A percentile compares a stretch with the other conserved stretches of the same genome.
Evolutionary conservation across 2,888 invertebrate genomes (phyloP).

Genomic region (Peribatodes rhomboidaria): DNA sequence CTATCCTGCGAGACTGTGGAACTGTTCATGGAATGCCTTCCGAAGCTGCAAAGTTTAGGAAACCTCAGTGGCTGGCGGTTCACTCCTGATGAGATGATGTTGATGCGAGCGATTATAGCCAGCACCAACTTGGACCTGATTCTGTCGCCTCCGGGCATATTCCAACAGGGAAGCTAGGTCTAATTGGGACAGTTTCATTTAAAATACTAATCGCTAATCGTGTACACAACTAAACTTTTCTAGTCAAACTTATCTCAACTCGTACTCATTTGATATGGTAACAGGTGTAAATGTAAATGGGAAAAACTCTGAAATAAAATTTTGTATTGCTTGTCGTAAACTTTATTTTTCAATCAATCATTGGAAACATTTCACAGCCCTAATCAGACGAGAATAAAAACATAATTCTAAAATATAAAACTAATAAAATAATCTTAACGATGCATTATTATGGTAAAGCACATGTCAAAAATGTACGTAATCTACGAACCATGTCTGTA

Average conservation of each 20-base stretch:
- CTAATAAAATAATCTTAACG: background rate
- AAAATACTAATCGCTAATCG: background rate
- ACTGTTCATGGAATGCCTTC: slow-evolving; percentile 89
- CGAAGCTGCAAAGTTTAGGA: slow-evolving; percentile 88
- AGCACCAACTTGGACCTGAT: slow-evolving; percentile 89
- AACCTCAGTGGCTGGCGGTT: slow-evolving; percentile 90
- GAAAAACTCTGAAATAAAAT: slow-evolving; percentile 43
- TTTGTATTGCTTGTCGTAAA: slow-evolving; percentile 44
- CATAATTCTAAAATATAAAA: slow-evolving; percentile 9
- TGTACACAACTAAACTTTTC: slow-evolving; percentile 17
- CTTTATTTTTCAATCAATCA: slow-evolving; percentile 38
- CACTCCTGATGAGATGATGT: slow-evolving; percentile 89
- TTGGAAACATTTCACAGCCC: slow-evolving; percentile 39
- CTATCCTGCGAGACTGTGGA: slow-evolving; percentile 88
- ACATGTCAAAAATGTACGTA: background rate
- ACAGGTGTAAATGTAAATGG: slow-evolving; percentile 9
- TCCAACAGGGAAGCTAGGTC: slow-evolving; percentile 73
- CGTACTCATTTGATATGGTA: background rate
- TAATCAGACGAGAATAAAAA: slow-evolving; percentile 13
- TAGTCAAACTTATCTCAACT: slow-evolving; percentile 26
- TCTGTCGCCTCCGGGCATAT: slow-evolving; percentile 87
- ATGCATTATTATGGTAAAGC: background rate
- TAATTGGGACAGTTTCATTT: slow-evolving; percentile 11
- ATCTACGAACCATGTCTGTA: background rate
- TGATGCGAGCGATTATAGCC: slow-evolving; percentile 88